phyloP scores from a whole-genome alignment of 2,888 invertebrate genomes.

The Helleia helle region DNA sequence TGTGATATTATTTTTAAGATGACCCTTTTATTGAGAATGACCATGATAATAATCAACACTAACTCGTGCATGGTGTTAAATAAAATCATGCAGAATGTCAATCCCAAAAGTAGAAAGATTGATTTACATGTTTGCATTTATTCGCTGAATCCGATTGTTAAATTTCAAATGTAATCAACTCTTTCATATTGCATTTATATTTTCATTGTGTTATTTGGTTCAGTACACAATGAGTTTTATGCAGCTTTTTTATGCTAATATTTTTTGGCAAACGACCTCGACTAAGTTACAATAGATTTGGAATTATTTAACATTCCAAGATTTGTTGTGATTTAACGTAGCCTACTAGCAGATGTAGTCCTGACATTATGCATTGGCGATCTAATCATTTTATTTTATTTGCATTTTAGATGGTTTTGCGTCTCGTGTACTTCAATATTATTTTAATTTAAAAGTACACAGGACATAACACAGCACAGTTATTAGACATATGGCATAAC shows the following conservation, averaged over 20 bases:
- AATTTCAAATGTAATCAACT: too few relatives aligned
- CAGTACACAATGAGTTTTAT: background rate
- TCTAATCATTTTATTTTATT: conserved; percentile 3
- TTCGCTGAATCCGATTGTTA: too few relatives aligned
- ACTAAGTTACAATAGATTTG: too few relatives aligned
- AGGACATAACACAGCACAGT: background rate
- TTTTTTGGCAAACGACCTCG: too few relatives aligned
- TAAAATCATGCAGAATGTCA: background rate
- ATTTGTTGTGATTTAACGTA: background rate
- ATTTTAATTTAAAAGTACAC: background rate
- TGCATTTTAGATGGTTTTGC: conserved; percentile 3
- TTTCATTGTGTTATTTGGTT: too few relatives aligned
- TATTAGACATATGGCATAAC: too few relatives aligned
- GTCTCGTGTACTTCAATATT: conserved; percentile 4
- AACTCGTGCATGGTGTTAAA: conserved; percentile 11
- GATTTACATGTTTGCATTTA: too few relatives aligned
- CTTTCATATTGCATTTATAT: too few relatives aligned
- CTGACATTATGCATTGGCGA: background rate
- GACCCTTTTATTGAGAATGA: background rate
- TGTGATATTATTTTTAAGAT: conserved; percentile 52
- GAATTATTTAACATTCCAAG: too few relatives aligned
- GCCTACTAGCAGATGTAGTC: background rate
- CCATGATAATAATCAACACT: background rate
- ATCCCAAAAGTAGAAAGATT: too few relatives aligned
- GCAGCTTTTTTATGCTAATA: background rate